Evolutionary conservation across 2,113 vertebrate genomes (phyloP).

Genomic region (Cyphomyrus discorhynchus): DNA sequence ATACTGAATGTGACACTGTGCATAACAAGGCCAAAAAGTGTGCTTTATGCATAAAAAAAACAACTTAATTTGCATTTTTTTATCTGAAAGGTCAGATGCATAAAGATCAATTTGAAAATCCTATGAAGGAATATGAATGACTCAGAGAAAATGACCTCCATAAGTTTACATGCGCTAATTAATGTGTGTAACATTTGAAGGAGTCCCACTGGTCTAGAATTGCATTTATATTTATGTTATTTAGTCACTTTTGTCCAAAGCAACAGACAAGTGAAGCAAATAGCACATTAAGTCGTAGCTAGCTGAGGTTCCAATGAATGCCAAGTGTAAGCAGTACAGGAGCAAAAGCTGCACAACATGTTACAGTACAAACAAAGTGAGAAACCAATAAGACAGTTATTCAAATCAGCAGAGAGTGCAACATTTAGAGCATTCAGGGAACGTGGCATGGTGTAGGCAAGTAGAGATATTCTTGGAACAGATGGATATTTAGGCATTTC

Average conservation of each 20-base stretch:
- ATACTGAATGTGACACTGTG: background rate
- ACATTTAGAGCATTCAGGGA: background rate
- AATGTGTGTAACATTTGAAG: background rate
- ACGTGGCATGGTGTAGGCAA: background rate
- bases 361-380: background rate
- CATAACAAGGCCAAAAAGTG: background rate
- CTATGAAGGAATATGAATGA: background rate
- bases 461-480: background rate
- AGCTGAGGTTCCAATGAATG: background rate
- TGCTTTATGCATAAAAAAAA: background rate
- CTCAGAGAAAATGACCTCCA: background rate
- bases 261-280: background rate
- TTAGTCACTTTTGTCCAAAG: background rate
- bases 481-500: background rate
- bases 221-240: background rate
- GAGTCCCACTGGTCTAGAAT: background rate
- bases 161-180: background rate
- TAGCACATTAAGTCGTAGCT: background rate
- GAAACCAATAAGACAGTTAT: background rate
- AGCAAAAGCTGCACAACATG: background rate
- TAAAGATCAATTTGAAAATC: background rate
- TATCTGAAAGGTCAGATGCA: slow-evolving; percentile 6
- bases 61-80: background rate
- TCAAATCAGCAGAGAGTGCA: background rate
- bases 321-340: background rate